Conservation (phyloP, 2,888 invertebrate genomes). For the Eurytoma californica region DNA sequence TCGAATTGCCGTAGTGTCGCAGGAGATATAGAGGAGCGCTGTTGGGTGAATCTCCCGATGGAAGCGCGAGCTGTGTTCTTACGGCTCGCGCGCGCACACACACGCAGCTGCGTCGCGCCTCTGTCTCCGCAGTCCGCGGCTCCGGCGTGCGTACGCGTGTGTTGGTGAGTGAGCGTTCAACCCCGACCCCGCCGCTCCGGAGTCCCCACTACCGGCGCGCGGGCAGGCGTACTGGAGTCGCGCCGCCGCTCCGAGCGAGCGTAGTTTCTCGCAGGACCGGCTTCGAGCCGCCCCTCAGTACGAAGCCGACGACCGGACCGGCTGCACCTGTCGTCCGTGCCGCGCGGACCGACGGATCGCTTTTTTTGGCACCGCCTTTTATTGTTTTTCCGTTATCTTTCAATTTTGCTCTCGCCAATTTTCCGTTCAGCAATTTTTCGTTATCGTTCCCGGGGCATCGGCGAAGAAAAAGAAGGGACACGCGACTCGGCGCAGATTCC, state of each 20-base stretch:
- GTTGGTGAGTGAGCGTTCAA: neutral
- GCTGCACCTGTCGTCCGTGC: slow-evolving; percentile 58
- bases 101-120: neutral
- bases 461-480: neutral
- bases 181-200: neutral
- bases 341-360: slow-evolving; percentile 20
- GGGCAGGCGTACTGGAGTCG: slow-evolving; percentile 22
- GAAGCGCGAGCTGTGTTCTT: neutral
- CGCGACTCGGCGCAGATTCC: too few species aligned
- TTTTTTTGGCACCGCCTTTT: slow-evolving; percentile 1
- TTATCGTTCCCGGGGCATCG: too few species aligned
- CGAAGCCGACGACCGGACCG: slow-evolving; percentile 71
- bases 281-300: slow-evolving; percentile 68
- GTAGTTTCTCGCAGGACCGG: slow-evolving; percentile 66
- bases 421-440: neutral
- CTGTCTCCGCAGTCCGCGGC: neutral
- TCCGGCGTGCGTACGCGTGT: neutral
- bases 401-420: neutral
- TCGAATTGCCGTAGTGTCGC: neutral
- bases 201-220: slow-evolving; percentile 13
- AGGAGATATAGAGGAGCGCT: slow-evolving; percentile 1
- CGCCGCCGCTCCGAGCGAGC: slow-evolving; percentile 53
- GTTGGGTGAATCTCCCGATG: neutral
- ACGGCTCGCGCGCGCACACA: neutral
- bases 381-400: neutral